A percentile compares a stretch with the other conserved stretches of the same genome.
Conservation (phyloP, 2,797 vertebrate genomes). For the Coregonus suidteri region DNA sequence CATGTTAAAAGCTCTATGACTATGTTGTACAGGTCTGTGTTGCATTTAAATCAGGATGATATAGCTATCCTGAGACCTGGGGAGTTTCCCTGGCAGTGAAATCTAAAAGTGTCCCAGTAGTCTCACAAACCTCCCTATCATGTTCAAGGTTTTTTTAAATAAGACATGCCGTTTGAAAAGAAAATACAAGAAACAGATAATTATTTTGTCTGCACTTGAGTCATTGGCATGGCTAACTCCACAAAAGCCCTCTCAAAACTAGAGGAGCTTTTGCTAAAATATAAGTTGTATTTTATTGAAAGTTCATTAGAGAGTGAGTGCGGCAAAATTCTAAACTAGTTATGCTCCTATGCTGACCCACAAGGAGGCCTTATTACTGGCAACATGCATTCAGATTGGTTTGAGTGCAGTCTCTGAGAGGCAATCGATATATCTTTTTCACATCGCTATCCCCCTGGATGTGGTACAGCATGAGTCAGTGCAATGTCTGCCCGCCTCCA, state of each 20-base stretch:
- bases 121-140: neutral
- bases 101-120: neutral
- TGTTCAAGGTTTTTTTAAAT: neutral
- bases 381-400: slow-evolving; percentile 26
- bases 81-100: too few species aligned
- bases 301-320: slow-evolving; percentile 9
- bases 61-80: too few species aligned
- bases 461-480: slow-evolving; percentile 16
- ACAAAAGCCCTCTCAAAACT: neutral
- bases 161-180: neutral
- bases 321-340: slow-evolving; percentile 13
- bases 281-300: slow-evolving; percentile 29
- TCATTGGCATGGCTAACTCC: neutral
- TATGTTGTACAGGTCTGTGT: too few species aligned
- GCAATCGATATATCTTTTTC: slow-evolving; percentile 27
- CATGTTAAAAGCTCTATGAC: too few species aligned
- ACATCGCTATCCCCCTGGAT: slow-evolving; percentile 27
- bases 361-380: slow-evolving; percentile 34
- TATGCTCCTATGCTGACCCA: slow-evolving; percentile 14
- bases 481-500: slow-evolving; percentile 32
- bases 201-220: neutral
- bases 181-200: neutral
- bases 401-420: slow-evolving; percentile 20
- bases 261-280: slow-evolving; percentile 19
- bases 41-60: too few species aligned